phyloP scores from a whole-genome alignment of 2,888 invertebrate species.

The Leptothorax acervorum region DNA sequence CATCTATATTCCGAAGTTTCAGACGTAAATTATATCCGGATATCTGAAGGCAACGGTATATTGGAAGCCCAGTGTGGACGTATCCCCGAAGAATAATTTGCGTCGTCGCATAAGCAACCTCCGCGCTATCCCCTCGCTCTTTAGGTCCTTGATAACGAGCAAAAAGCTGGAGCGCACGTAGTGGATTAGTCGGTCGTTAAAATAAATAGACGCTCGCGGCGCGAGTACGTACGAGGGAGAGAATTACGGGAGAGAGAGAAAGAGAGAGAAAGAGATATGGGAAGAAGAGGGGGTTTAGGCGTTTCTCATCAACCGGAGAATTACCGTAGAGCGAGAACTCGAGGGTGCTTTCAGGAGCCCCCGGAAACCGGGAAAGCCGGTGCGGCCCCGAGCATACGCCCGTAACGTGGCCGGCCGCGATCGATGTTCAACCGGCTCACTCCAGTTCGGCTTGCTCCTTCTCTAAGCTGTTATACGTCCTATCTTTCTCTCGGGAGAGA shows the following conservation, averaged over 20 bases:
- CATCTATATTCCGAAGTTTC: neutral
- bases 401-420: conserved; percentile 46
- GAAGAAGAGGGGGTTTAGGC: neutral
- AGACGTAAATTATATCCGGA: conserved; percentile 5
- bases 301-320: conserved; percentile 51
- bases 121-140: neutral
- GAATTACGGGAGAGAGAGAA: conserved; percentile 17
- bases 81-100: conserved; percentile 26
- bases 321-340: conserved; percentile 52
- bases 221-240: conserved; percentile 21
- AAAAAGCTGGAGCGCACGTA: conserved; percentile 42
- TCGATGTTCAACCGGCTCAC: conserved; percentile 47
- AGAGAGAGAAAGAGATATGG: conserved; percentile 1
- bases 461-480: neutral
- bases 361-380: conserved; percentile 56
- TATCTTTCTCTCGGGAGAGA: neutral
- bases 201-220: conserved; percentile 56
- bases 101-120: conserved; percentile 18
- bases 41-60: neutral
- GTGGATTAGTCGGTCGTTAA: conserved; percentile 55
- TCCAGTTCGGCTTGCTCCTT: conserved; percentile 34
- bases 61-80: neutral
- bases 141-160: conserved; percentile 44
- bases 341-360: conserved; percentile 51
- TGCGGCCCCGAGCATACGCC: conserved; percentile 45